phyloP scores from a whole-genome alignment of 2,113 vertebrate genomes.

The Sturnus vulgaris region DNA sequence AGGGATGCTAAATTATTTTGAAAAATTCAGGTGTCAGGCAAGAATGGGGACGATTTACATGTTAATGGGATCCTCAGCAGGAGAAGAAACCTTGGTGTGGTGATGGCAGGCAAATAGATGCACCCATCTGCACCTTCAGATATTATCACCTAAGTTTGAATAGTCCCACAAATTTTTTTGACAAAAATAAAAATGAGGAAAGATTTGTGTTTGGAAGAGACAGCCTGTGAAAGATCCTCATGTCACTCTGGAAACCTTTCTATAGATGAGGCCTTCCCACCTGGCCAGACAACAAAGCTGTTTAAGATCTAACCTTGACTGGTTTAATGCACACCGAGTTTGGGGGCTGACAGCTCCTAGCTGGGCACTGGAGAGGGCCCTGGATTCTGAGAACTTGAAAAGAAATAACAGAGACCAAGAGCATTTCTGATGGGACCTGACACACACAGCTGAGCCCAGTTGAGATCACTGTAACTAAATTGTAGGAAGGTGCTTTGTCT shows the following conservation, averaged over 20 bases:
- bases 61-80: constrained; percentile 52
- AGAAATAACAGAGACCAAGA: not conserved
- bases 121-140: constrained; percentile 29
- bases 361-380: not conserved
- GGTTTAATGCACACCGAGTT: not conserved
- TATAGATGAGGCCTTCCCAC: not conserved
- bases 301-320: not conserved
- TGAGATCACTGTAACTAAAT: not conserved
- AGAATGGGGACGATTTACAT: constrained; percentile 40
- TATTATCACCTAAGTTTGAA: not conserved
- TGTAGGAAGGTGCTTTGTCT: not conserved
- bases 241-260: not conserved
- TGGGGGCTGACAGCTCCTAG: not conserved
- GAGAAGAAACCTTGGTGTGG: not conserved
- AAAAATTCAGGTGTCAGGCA: constrained; percentile 51
- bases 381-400: not conserved
- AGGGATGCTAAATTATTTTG: constrained; percentile 53
- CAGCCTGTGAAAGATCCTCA: not conserved
- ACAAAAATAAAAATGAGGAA: not conserved
- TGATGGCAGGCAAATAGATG: constrained; percentile 23
- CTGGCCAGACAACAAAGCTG: not conserved
- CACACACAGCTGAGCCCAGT: not conserved
- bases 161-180: not conserved
- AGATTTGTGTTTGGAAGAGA: not conserved
- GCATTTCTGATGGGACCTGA: not conserved